Percentiles rank a stretch among this genome's conserved stretches.
Conservation (phyloP, 2,888 invertebrate species). For the Calliphora vomitoria region DNA sequence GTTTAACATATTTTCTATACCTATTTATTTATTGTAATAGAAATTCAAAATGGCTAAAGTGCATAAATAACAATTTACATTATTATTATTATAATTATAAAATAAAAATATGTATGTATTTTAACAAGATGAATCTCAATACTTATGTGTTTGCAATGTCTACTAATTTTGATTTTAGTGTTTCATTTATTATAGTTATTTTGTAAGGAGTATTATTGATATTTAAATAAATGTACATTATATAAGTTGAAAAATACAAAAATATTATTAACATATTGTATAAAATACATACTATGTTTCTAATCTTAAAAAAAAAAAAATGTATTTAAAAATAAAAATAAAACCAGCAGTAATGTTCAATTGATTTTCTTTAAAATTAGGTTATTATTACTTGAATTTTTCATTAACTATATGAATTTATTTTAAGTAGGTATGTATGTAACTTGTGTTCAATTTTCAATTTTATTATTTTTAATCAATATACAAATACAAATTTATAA, state of each 20-base stretch:
- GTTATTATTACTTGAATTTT: not conserved
- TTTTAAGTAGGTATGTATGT: constrained; percentile 16
- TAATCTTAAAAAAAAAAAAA: constrained; percentile 16
- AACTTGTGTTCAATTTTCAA: constrained; percentile 28
- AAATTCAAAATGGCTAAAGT: constrained; percentile 17
- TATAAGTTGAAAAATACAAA: constrained; percentile 29
- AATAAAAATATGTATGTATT: not conserved
- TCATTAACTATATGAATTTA: constrained; percentile 12
- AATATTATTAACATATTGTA: constrained; percentile 48
- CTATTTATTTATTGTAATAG: not conserved
- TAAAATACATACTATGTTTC: constrained; percentile 49
- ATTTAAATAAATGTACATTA: constrained; percentile 42
- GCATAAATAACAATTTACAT: not conserved
- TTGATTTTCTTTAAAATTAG: constrained; percentile 32
- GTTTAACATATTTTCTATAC: not conserved
- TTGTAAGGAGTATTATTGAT: constrained; percentile 39
- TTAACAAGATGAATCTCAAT: constrained; percentile 26
- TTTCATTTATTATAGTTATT: constrained; percentile 30
- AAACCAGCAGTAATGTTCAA: constrained; percentile 33
- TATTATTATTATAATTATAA: not conserved
- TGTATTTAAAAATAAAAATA: constrained; percentile 34
- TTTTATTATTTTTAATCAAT: not conserved
- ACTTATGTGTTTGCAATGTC: constrained; percentile 36
- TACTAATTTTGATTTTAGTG: not conserved
- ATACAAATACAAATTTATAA: too few relatives aligned